Base-by-base conservation (phyloP, 1,140 invertebrate species). In the Rhopalosiphum padi region DNA sequence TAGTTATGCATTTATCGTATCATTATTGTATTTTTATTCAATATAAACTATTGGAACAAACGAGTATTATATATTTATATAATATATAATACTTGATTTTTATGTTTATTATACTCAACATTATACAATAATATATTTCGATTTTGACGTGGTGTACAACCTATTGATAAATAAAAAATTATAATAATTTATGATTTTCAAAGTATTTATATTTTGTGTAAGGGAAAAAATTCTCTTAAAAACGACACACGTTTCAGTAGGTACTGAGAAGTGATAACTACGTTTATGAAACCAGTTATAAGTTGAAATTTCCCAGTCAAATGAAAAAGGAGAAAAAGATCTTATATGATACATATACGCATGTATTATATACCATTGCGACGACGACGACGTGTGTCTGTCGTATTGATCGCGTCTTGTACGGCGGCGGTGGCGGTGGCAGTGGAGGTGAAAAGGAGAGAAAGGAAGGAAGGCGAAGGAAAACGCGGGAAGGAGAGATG, bases 391-490 rank as follows among this genome's bases (percentile, higher is more conserved):
- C 91, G 46, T 93, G 82, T 22, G 82, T 85, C 82, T 55, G 91
- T 93, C 55, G 91, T 93, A 93, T 93, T 93, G 91, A 93, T 93
- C 91, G 91, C 68, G 48, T 93, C 91, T 93, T 93, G 77, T 92
- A 35, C n/a, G 60, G 60, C 43, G 60, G 55, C 55, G 60, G 55
- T 55, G n/a, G 90, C 43, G 53, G 22, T 41, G 22, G 37, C 22
- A 25, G 55, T 1, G 60, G 60, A 22, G 91, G 91, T 21, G 68
- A 55, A 51, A 37, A 88, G 53, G 91, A 86, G 48, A 85, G 91
- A 93, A 93, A 43, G 35, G 91, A 51, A 87, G 22, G 82, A 83
- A 37, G 37, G 83, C 30, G n/a, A 82, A 35, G 35, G 77, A 82
- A 35, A 35, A 18, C n/a, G 77, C 22, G 55, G 25, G 23, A 83